phyloP scores from a whole-genome alignment of 2,113 vertebrate genomes.

The Salvelinus namaycush region DNA sequence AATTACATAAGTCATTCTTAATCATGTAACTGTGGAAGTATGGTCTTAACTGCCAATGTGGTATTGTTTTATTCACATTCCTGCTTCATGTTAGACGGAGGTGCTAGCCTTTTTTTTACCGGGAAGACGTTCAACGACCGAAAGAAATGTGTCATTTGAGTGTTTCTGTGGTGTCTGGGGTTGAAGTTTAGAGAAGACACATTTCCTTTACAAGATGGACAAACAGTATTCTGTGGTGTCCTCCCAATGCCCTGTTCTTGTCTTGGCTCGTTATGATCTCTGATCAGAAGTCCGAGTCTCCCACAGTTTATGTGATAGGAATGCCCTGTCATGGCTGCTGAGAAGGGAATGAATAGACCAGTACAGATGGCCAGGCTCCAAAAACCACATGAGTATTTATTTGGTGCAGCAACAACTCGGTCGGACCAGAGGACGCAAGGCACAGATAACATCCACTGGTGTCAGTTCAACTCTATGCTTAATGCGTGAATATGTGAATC shows the following conservation, averaged over 20 bases:
- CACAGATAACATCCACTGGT: not conserved
- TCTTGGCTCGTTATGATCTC: not conserved
- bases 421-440: not conserved
- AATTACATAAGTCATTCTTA: slow-evolving; percentile 29
- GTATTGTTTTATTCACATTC: not conserved
- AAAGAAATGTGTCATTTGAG: too few relatives aligned
- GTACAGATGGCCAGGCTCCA: not conserved
- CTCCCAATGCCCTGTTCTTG: not conserved
- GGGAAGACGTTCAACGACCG: too few relatives aligned
- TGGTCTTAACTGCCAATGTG: not conserved
- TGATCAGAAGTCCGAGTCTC: not conserved
- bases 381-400: not conserved
- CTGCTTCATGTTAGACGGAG: not conserved
- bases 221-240: not conserved
- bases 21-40: slow-evolving; percentile 8
- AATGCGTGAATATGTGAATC: not conserved
- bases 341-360: not conserved
- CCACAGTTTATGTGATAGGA: not conserved
- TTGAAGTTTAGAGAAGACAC: too few relatives aligned
- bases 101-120: too few relatives aligned
- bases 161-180: too few relatives aligned
- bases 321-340: not conserved
- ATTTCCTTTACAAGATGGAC: too few relatives aligned
- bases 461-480: not conserved
- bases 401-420: not conserved